Evolutionary conservation across 2,888 invertebrate species (phyloP), one percentile per base, ranked within the genome.

Genomic region (Mycogona germanica): DNA sequence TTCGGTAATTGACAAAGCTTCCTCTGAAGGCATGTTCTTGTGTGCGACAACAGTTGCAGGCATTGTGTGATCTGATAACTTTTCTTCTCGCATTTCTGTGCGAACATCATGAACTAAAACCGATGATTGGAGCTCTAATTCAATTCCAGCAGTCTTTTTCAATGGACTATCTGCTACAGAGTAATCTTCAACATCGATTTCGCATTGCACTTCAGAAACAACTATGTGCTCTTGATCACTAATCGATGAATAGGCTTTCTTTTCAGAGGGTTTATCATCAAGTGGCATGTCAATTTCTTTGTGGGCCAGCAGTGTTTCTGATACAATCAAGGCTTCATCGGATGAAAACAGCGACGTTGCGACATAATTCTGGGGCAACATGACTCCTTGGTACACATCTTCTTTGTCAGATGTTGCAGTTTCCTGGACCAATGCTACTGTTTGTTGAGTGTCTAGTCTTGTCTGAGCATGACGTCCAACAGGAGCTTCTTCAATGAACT

Each of bases 241-340:
- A 19, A 57, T n/a, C 19, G 6, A n/a, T 2, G 17, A 26, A 26
- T 12, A 21, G 1, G 53, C 55, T 9, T 28, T 49, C 28, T 17
- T 26, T 6, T n/a, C 42, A 25, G 45, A 28, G 3, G 62, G 62
- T 38, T 56, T 56, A 38, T 56, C 56, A 29, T 50, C 51, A 2
- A 51, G 53, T 7, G 38, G 17, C 14, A 60, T 51, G 23, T 44
- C 45, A 25, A 56, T 55, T 56, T 61, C 62, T 23, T 58, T 55
- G 17, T 59, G 25, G 25, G 57, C 58, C 1, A 57, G 48, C 6
- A 55, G 32, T 28, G 59, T 35, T 56, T 60, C 59, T 9, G 57
- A 57, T 3, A 62, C 41, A 2, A 55, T 49, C 3, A 62, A 35
- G 12, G 62, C 56, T 50, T 60, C 58, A 25, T 58, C 56, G 3